A percentile compares a stretch with the other conserved stretches of the same genome.
These are phyloP conservation scores for Geophilus truncorum DNA, from an alignment of 2,888 invertebrate genomes.

Conservation along the genomic window DNA sequence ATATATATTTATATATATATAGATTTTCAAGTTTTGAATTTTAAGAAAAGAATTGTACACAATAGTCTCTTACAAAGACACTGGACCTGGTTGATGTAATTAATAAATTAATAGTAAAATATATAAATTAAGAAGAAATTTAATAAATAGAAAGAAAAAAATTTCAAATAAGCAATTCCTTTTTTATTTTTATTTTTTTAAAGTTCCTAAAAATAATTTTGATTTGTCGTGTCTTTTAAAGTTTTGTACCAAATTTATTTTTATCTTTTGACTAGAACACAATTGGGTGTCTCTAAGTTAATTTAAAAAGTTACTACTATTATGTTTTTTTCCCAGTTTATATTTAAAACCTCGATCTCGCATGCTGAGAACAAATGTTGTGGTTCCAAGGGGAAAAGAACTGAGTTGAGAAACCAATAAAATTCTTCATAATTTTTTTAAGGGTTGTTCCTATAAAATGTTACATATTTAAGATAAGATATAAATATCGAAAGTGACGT, in stretches of 20 bases:
- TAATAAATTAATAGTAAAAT: too few species aligned
- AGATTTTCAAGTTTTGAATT: background rate
- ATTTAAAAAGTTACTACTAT: background rate
- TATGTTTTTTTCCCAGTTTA: background rate
- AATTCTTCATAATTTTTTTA: slow-evolving; percentile 15
- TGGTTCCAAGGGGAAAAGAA: slow-evolving; percentile 2
- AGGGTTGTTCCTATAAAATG: slow-evolving; percentile 27
- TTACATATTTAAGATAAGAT: background rate
- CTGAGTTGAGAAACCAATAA: slow-evolving; percentile 1
- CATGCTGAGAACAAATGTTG: slow-evolving; percentile 4
- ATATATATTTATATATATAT: background rate
- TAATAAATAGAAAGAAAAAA: background rate
- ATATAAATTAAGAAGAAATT: background rate
- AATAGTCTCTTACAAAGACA: background rate
- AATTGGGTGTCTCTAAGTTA: background rate
- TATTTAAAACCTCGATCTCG: background rate
- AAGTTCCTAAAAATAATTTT: slow-evolving; percentile 14
- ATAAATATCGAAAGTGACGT: background rate
- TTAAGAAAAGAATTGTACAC: background rate
- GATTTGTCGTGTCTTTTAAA: background rate
- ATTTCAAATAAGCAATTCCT: background rate
- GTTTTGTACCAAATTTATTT: background rate
- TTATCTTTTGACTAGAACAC: background rate
- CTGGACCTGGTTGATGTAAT: background rate
- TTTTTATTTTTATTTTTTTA: background rate